Conservation (phyloP, 2,113 vertebrate genomes). For the Apus apus region DNA sequence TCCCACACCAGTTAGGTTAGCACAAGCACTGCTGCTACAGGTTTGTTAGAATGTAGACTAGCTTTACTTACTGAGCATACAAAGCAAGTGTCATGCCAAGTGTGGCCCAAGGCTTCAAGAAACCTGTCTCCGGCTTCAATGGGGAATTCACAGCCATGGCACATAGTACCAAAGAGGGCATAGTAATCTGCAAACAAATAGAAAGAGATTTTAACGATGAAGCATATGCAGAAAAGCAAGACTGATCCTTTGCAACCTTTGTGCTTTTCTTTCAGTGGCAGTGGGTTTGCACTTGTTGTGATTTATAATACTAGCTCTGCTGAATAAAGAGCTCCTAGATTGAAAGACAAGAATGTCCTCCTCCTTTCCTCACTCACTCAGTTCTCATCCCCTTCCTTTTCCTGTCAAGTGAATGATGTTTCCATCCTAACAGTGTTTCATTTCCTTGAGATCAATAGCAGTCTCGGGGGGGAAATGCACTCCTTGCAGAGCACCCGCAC, state of each 20-base stretch:
- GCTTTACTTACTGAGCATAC: constrained; percentile 88
- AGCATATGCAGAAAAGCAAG: neutral
- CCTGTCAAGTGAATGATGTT: neutral
- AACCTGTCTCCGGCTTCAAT: constrained; percentile 98
- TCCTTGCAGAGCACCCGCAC: neutral
- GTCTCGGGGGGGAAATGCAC: accelerated
- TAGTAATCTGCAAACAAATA: constrained; percentile 86
- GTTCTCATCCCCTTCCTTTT: neutral
- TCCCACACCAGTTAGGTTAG: neutral
- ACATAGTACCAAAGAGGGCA: constrained; percentile 90
- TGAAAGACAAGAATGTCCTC: accelerated
- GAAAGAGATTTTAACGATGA: neutral
- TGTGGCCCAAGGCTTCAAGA: constrained; percentile 91
- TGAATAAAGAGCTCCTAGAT: neutral
- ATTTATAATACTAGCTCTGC: neutral
- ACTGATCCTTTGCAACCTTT: neutral
- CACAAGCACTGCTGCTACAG: neutral
- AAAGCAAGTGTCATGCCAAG: constrained; percentile 98
- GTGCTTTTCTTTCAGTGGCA: neutral
- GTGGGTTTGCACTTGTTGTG: neutral
- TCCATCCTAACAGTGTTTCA: neutral
- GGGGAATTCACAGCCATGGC: constrained; percentile 95
- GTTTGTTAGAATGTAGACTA: neutral
- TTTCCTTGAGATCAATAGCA: neutral
- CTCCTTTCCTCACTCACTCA: neutral